Conservation (phyloP, 2,888 invertebrate species). For the Acanthosepion lycidas region DNA sequence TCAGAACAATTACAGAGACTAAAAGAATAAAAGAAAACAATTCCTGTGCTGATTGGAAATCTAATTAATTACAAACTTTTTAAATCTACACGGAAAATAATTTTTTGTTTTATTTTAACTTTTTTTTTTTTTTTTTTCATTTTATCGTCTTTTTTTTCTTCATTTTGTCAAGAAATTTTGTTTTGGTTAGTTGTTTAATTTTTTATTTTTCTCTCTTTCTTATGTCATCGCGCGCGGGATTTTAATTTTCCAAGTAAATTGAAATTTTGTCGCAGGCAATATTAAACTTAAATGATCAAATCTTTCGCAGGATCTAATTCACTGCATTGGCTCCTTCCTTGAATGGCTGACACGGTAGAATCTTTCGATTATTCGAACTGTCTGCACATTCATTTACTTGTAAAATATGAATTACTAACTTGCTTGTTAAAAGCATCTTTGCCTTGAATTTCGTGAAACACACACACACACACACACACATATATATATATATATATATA, state of each 20-base stretch:
- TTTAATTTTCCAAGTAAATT: conserved; percentile 8
- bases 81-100: neutral
- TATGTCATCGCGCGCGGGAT: neutral
- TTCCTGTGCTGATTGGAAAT: neutral
- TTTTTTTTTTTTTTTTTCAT: neutral
- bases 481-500: too few relatives aligned
- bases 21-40: neutral
- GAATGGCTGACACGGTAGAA: neutral
- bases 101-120: neutral
- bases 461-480: too few relatives aligned
- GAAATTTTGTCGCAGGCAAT: conserved; percentile 33
- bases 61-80: conserved; percentile 33
- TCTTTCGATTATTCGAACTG: neutral
- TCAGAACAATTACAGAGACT: too few relatives aligned
- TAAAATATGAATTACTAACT: neutral
- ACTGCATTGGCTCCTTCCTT: neutral
- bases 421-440: too few relatives aligned
- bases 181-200: neutral
- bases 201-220: neutral
- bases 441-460: too few relatives aligned
- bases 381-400: neutral
- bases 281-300: conserved; percentile 20
- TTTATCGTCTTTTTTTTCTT: neutral
- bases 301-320: neutral
- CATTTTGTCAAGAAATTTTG: neutral